Conservation (phyloP, 2,888 invertebrate genomes). For the Phyto melanocephala region DNA sequence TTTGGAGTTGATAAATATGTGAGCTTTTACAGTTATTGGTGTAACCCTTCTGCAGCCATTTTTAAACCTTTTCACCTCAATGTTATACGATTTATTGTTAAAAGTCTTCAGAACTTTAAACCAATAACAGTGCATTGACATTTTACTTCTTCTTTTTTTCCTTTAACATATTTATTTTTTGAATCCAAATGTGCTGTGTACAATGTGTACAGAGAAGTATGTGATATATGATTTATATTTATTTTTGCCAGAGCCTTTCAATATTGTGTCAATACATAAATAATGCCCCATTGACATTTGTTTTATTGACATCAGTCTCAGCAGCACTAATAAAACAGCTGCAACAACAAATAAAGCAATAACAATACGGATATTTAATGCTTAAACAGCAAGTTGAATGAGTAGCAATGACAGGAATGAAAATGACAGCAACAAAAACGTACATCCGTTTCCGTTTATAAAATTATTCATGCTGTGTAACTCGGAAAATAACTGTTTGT, state of each 20-base stretch:
- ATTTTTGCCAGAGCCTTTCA: neutral
- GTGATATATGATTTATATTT: neutral
- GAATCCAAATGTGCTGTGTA: too few relatives aligned
- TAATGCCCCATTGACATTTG: constrained; percentile 25
- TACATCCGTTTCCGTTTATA: constrained; percentile 35
- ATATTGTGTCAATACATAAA: constrained; percentile 19
- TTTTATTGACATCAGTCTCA: constrained; percentile 36
- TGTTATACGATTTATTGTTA: too few relatives aligned
- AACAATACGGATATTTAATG: neutral
- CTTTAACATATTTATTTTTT: too few relatives aligned
- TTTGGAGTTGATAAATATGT: too few relatives aligned
- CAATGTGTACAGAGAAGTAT: neutral
- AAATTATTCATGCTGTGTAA: constrained; percentile 13
- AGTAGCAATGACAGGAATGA: neutral
- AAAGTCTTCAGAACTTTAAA: too few relatives aligned
- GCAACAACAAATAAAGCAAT: neutral
- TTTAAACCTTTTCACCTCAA: too few relatives aligned
- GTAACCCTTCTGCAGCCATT: too few relatives aligned
- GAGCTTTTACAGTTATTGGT: too few relatives aligned
- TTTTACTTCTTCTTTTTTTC: too few relatives aligned
- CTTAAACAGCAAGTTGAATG: neutral
- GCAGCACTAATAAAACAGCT: constrained; percentile 1
- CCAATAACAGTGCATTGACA: too few relatives aligned
- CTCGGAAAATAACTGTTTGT: neutral
- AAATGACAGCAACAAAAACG: neutral